These are phyloP conservation scores for Nycteola revayana DNA, from an alignment of 2,888 invertebrate genomes.

Conservation along the genomic window DNA sequence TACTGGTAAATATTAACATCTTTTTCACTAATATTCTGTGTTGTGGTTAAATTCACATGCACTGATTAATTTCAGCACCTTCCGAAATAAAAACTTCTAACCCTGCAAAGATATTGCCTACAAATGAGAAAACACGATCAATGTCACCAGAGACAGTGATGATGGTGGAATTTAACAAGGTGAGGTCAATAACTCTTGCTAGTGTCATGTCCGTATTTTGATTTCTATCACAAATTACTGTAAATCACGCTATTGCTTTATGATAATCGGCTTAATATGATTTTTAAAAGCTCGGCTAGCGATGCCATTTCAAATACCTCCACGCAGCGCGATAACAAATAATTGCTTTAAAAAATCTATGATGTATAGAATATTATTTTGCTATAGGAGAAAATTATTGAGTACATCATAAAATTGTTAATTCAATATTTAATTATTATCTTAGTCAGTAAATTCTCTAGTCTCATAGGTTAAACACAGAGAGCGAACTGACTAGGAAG, in stretches of 20 bases:
- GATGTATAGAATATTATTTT: too few relatives aligned
- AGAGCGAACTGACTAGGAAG: too few relatives aligned
- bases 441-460: too few relatives aligned
- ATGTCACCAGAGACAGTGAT: slow-evolving; percentile 47
- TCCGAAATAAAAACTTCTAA: slow-evolving; percentile 47
- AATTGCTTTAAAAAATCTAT: too few relatives aligned
- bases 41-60: too few relatives aligned
- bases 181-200: slow-evolving; percentile 32
- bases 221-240: slow-evolving; percentile 20
- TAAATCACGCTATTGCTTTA: slow-evolving; percentile 29
- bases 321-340: slow-evolving; percentile 11
- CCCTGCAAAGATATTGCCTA: slow-evolving; percentile 45
- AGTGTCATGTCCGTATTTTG: background rate
- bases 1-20: too few relatives aligned
- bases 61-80: too few relatives aligned
- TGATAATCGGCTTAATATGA: slow-evolving; percentile 14
- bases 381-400: too few relatives aligned
- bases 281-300: slow-evolving; percentile 25
- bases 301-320: slow-evolving; percentile 11
- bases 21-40: too few relatives aligned
- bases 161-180: slow-evolving; percentile 46
- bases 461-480: too few relatives aligned
- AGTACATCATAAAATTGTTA: too few relatives aligned
- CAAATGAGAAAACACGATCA: slow-evolving; percentile 41
- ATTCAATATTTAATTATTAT: too few relatives aligned